A percentile compares a stretch with the other conserved stretches of the same genome.
These are phyloP conservation scores for Macropus fuliginosus DNA, from an alignment of 2,797 vertebrate genomes.

Conservation along the genomic window DNA sequence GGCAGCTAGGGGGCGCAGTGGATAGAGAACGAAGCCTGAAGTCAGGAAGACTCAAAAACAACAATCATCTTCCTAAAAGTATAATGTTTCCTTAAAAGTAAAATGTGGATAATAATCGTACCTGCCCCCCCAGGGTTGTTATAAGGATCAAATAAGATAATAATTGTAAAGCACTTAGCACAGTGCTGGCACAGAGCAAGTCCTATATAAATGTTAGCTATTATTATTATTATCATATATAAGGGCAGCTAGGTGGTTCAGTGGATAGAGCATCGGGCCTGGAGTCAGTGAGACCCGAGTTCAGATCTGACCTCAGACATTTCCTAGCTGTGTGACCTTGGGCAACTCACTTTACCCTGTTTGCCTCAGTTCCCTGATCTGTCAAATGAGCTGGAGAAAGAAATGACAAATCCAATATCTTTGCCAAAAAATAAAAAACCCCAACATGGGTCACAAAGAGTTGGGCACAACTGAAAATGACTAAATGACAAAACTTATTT, in stretches of 20 bases:
- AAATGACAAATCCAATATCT: neutral
- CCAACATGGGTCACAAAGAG: neutral
- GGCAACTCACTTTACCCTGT: neutral
- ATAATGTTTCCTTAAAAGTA: neutral
- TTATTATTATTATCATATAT: neutral
- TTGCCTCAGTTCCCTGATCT: neutral
- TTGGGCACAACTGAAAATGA: neutral
- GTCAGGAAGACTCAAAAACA: neutral
- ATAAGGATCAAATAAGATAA: neutral
- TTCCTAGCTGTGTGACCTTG: neutral
- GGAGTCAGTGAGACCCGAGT: neutral
- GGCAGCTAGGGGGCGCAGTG: neutral
- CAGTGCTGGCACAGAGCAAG: neutral
- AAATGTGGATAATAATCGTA: neutral
- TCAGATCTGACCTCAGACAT: neutral
- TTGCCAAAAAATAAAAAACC: neutral
- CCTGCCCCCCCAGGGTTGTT: neutral
- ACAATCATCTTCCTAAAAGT: neutral
- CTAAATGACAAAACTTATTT: neutral
- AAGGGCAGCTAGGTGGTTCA: neutral
- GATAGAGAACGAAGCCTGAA: neutral
- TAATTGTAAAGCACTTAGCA: neutral
- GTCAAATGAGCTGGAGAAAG: neutral
- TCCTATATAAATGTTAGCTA: neutral
- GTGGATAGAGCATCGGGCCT: neutral